Evolutionary conservation across 2,113 vertebrate species (phyloP).

Genomic region (Leptobrachium leishanense): DNA sequence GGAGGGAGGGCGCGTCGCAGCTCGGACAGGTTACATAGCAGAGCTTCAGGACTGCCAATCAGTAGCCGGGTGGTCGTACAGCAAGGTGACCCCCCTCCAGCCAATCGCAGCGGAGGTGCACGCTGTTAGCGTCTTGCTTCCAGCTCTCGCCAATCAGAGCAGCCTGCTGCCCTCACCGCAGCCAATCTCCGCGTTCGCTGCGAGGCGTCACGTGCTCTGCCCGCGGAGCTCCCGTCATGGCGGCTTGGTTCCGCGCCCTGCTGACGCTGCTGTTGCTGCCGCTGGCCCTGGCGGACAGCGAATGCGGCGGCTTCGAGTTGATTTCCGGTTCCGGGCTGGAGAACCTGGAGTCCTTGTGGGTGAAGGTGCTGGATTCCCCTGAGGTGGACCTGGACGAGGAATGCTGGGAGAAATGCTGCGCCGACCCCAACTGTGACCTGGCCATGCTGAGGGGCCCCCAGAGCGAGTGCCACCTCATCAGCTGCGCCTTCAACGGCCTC

Average conservation of each 20-base stretch:
- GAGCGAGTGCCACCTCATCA: background rate
- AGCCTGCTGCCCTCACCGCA: background rate
- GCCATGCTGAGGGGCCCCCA: background rate
- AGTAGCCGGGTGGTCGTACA: background rate
- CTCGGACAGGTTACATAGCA: background rate
- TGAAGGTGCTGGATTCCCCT: background rate
- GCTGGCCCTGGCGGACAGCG: background rate
- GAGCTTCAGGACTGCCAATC: background rate
- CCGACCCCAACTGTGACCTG: background rate
- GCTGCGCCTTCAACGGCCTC: background rate
- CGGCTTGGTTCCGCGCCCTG: background rate
- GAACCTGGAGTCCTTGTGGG: background rate
- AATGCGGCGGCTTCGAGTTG: background rate
- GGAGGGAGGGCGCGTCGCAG: too few relatives aligned
- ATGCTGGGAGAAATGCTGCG: slow-evolving; percentile 1
- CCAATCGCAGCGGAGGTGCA: too few relatives aligned
- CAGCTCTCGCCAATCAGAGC: background rate
- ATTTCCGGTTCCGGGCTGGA: background rate
- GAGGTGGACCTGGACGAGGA: background rate
- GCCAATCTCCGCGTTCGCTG: background rate
- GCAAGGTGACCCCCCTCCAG: too few relatives aligned
- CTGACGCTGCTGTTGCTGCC: slow-evolving; percentile 12
- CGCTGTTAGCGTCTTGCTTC: too few relatives aligned
- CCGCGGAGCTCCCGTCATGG: slow-evolving; percentile 13
- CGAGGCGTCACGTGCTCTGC: background rate